Base-by-base conservation (phyloP, 2,888 invertebrate species). In the Rosalia funebris region DNA sequence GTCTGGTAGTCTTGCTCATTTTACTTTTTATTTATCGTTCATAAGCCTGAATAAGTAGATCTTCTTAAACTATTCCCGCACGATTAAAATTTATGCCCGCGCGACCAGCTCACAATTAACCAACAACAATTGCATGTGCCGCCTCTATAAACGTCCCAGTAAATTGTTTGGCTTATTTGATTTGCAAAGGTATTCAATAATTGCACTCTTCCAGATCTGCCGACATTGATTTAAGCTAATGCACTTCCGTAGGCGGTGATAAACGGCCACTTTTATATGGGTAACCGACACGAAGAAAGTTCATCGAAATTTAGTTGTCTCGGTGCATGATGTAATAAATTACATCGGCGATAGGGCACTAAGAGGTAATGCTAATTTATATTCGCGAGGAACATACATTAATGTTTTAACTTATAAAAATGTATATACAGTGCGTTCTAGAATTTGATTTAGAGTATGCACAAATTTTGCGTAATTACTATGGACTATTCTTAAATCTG, bases 121-220 rank as follows among this genome's bases (percentile, higher is more conserved):
- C 20, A 34, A 17, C 37, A 15, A 39, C 55, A 55, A 55, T 55
- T 36, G 55, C 55, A 55, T 55, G 55, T 11, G 19, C 55, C 4
- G 25, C 1, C n/a, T 19, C 55, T 25, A 55, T 55, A 55, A 55
- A 55, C 25, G 55, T 55, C 55, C 34, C 25, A 1, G 45, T 55
- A 37, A 46, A 45, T 55, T 46, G 55, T 55, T 46, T 36, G 32
- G 14, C 36, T 14, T 37, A 46, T 46, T 55, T 45, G 55, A 55
- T 55, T 37, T 45, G 55, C 36, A 45, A 25, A 46, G 36, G 36
- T 34, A 55, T 55, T 55, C 55, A 55, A 55, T 55, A 45, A 55
- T 45, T 45, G 55, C 55, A 16, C 34, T 55, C 45, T 55, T 55
- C 45, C 36, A 36, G 25, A 55, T 55, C 39, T 55, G 16, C 45